phyloP scores from a whole-genome alignment of 2,888 invertebrate species.

The Altica lythri region DNA sequence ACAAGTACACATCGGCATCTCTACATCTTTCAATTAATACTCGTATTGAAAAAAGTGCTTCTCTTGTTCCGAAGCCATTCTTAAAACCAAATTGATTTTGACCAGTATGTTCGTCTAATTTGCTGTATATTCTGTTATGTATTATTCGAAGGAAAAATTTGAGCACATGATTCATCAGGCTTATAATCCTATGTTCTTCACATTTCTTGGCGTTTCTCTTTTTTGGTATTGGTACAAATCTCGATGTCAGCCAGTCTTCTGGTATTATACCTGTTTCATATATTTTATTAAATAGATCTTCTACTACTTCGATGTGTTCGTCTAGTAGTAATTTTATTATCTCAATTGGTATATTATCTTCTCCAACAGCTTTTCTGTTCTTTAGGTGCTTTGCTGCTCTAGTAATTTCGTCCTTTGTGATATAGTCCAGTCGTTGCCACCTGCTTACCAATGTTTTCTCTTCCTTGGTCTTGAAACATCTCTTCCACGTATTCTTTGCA shows the following conservation, averaged over 20 bases:
- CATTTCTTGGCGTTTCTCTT: neutral
- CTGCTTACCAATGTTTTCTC: neutral
- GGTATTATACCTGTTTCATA: too few species aligned
- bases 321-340: conserved; percentile 1
- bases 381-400: conserved; percentile 1
- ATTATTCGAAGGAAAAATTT: too few species aligned
- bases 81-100: too few species aligned
- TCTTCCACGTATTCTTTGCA: conserved; percentile 3
- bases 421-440: conserved; percentile 5
- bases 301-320: neutral
- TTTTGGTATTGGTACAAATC: neutral
- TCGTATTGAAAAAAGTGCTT: too few species aligned
- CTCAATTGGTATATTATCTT: conserved; percentile 6
- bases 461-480: neutral
- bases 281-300: conserved; percentile 3
- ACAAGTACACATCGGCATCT: too few species aligned
- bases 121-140: too few species aligned
- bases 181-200: too few species aligned
- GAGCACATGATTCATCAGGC: too few species aligned
- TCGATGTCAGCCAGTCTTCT: neutral
- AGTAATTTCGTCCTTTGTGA: conserved; percentile 2
- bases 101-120: too few species aligned
- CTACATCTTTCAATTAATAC: too few species aligned
- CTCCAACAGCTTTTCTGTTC: conserved; percentile 3
- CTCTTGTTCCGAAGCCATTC: too few species aligned